Base-by-base conservation (phyloP, 1,140 invertebrate species). In the Dysdera silvatica region DNA sequence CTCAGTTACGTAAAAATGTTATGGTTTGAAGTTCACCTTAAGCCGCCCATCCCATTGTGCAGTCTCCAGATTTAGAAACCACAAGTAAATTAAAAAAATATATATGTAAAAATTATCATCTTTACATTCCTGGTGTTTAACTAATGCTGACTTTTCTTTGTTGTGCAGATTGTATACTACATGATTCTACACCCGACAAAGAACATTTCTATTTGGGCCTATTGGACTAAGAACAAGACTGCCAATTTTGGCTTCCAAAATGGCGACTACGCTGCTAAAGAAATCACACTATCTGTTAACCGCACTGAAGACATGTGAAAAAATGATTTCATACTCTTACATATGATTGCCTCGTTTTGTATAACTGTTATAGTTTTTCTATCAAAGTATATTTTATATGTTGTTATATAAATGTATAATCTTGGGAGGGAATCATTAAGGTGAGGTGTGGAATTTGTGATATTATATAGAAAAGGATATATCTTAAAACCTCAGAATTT, bases 171-270 rank as follows among this genome's bases (percentile, higher is more conserved):
- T 23, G 31, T 68, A 8, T 71, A 71, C 29, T 71, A 71, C 37
- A 61, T 68, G 40, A 37, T 63, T 14, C 53, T 67, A 12, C 70
- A 71, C 67, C 69, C 69, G 16, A 69, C 69, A 3, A 52, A 57
- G n/a, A 61, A 59, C 32, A 70, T 69, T 26, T 47, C 61, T 23
- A 53, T 63, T 12, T 63, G 61, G 61, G 61, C 55, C 35, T 43
- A 63, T 29, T 63, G 61, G 61, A 49, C 40, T n/a, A 63, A 63
- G 41, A 14, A 31, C 4, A 63, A 29, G 41, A n/a, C 52, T 40
- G 12, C 2, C 20, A 2, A 31, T 40, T 16, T 43, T 28, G 20
- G 49, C 14, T 40, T 56, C 20, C 43, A 37, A 20, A 56, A 43
- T 45, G 52, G 61, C n/a, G 43, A 35, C 32, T 23, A 8, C n/a